These are phyloP conservation scores for Kuschelorhynchus macadamiae DNA, from an alignment of 2,888 invertebrate genomes.

Conservation along the genomic window DNA sequence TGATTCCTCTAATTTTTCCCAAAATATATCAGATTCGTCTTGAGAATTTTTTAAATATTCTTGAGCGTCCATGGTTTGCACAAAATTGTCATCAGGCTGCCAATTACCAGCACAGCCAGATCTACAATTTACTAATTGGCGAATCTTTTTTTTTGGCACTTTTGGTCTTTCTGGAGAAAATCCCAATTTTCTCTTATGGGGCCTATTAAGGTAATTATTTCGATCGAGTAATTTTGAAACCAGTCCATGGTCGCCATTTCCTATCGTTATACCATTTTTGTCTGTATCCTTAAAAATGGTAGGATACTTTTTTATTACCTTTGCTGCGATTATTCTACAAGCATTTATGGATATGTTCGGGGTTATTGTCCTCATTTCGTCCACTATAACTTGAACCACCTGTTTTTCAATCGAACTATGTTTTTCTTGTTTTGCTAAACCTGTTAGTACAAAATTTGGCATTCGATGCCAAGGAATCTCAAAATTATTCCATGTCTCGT, in stretches of 20 bases:
- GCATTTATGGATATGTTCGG: neutral
- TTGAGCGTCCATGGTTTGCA: neutral
- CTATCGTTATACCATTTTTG: neutral
- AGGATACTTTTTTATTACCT: constrained; percentile 15
- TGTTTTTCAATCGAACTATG: constrained; percentile 5
- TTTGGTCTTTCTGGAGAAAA: neutral
- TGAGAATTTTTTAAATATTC: constrained; percentile 3
- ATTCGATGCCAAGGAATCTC: constrained; percentile 15
- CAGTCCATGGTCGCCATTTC: constrained; percentile 8
- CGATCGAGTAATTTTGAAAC: constrained; percentile 16
- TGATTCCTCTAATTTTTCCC: constrained; percentile 17
- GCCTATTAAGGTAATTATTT: constrained; percentile 13
- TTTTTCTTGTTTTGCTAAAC: neutral
- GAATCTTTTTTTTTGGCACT: constrained; percentile 1
- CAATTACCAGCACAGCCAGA: constrained; percentile 12
- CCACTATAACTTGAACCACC: constrained; percentile 8
- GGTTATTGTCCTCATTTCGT: constrained; percentile 13
- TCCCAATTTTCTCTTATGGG: neutral
- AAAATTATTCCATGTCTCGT: constrained; percentile 12
- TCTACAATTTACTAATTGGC: constrained; percentile 9
- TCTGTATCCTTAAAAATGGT: constrained; percentile 7
- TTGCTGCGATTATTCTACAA: constrained; percentile 15
- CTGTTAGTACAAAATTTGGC: neutral
- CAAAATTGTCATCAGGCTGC: neutral
- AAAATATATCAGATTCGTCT: neutral